phyloP scores from a whole-genome alignment of 2,888 invertebrate genomes.

The Agrochola lota region DNA sequence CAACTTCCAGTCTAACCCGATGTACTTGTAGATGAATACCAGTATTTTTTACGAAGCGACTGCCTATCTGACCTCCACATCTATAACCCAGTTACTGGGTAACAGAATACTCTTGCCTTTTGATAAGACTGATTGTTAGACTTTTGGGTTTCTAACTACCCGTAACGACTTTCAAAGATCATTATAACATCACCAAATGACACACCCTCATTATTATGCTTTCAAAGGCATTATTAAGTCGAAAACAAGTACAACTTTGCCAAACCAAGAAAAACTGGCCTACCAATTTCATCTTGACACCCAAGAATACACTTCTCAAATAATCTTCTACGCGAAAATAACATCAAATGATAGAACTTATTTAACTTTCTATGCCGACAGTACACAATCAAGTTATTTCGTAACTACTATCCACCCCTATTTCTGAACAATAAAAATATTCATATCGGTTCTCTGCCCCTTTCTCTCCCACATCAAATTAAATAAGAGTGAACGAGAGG shows the following conservation, averaged over 20 bases:
- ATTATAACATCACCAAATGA: no score
- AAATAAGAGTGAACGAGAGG: constrained; percentile 47
- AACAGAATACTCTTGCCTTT: not conserved
- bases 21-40: not conserved
- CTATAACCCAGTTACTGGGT: not conserved
- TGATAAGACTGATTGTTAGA: no score
- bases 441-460: constrained; percentile 62
- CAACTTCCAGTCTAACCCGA: not conserved
- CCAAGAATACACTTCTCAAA: not conserved
- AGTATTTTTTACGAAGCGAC: not conserved
- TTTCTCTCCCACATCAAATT: constrained; percentile 30
- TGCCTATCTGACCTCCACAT: not conserved
- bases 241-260: not conserved
- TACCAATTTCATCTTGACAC: not conserved
- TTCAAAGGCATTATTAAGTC: not conserved
- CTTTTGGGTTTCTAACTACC: no score
- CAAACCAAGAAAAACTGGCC: not conserved
- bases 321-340: not conserved
- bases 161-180: no score
- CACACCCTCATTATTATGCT: not conserved
- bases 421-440: constrained; percentile 71
- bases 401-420: constrained; percentile 66
- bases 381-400: constrained; percentile 67
- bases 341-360: constrained; percentile 2
- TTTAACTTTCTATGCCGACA: constrained; percentile 13